Evolutionary conservation across 2,888 invertebrate genomes (phyloP).

Genomic region (Lepidochrysops patricia): DNA sequence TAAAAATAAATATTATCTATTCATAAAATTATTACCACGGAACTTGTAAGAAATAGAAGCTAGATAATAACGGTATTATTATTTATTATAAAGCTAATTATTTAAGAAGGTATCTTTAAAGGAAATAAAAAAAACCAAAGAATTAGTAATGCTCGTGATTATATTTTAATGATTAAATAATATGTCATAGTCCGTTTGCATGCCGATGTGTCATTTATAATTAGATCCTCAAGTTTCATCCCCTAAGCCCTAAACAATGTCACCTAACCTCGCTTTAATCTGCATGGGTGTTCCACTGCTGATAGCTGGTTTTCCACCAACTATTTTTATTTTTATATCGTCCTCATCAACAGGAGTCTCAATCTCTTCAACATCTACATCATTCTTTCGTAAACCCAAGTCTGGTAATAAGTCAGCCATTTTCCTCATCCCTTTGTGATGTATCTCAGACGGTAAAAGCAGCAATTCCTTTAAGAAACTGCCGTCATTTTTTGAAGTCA

Average conservation of each 20-base stretch:
- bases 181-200: neutral
- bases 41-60: no score
- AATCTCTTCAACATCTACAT: neutral
- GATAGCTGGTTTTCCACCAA: constrained; percentile 53
- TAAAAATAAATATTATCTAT: no score
- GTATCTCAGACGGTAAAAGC: neutral
- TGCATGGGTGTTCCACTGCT: constrained; percentile 50
- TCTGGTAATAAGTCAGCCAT: neutral
- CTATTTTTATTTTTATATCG: constrained; percentile 33
- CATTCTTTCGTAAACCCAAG: neutral
- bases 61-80: no score
- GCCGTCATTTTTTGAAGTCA: neutral
- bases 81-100: no score
- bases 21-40: no score
- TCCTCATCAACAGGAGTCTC: neutral
- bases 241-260: neutral
- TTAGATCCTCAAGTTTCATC: neutral
- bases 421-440: neutral
- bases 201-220: neutral
- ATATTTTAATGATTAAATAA: neutral
- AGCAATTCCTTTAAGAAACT: neutral
- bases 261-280: constrained; percentile 41
- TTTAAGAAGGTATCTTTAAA: neutral
- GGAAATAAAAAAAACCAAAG: neutral
- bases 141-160: neutral